Percentiles rank a stretch among this genome's conserved stretches.
Evolutionary conservation across 2,113 vertebrate species (phyloP).

Genomic region (Dascyllus trimaculatus): DNA sequence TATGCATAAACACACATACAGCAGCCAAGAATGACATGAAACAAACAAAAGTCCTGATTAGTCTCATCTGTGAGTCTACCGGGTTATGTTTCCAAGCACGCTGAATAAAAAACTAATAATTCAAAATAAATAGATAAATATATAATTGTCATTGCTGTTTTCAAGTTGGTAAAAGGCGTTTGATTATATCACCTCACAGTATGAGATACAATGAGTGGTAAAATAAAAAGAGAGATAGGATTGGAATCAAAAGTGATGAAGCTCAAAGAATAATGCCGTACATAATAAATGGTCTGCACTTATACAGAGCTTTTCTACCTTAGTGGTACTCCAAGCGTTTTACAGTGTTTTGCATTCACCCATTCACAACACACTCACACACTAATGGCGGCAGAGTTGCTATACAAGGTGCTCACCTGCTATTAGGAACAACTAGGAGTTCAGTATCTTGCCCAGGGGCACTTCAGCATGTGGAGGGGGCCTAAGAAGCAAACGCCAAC

Average conservation of each 20-base stretch:
- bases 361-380: too few relatives aligned
- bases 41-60: constrained; percentile 3
- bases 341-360: too few relatives aligned
- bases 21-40: constrained; percentile 59
- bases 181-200: not conserved
- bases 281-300: not conserved
- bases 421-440: too few relatives aligned
- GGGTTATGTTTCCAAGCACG: not conserved
- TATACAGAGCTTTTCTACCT: too few relatives aligned
- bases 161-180: not conserved
- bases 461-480: too few relatives aligned
- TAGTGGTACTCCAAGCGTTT: too few relatives aligned
- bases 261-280: not conserved
- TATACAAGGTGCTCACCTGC: too few relatives aligned
- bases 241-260: not conserved
- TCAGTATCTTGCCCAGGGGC: too few relatives aligned
- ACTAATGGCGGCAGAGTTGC: too few relatives aligned
- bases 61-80: constrained; percentile 63
- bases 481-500: too few relatives aligned
- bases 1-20: constrained; percentile 69
- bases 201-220: not conserved
- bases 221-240: not conserved
- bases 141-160: not conserved
- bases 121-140: not conserved
- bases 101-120: not conserved